Percentiles rank a stretch among this genome's conserved stretches.
These are phyloP conservation scores for Zaprionus taronus DNA, from an alignment of 1,140 invertebrate genomes.

Conservation along the genomic window DNA sequence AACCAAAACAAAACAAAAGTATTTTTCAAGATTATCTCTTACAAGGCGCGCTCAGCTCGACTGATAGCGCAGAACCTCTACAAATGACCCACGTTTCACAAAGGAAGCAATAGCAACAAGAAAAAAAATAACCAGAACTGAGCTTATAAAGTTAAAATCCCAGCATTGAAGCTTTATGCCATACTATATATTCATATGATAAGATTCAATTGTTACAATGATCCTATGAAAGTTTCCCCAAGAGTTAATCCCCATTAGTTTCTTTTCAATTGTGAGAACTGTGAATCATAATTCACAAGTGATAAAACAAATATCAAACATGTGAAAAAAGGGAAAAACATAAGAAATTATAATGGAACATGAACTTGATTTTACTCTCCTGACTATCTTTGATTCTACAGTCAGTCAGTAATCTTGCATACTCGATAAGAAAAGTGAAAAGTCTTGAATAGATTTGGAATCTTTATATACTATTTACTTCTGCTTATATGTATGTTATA, in stretches of 20 bases:
- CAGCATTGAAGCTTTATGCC: neutral
- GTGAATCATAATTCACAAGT: neutral
- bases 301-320: too few species aligned
- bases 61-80: constrained; percentile 30
- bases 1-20: neutral
- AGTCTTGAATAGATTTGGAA: too few species aligned
- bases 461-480: too few species aligned
- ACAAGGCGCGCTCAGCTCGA: neutral
- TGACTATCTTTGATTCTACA: too few species aligned
- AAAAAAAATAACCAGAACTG: constrained; percentile 1
- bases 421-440: too few species aligned
- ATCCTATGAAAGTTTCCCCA: constrained; percentile 16
- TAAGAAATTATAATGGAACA: too few species aligned
- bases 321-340: too few species aligned
- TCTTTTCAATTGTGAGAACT: neutral
- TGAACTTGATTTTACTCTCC: too few species aligned
- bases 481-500: too few species aligned
- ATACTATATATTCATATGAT: neutral
- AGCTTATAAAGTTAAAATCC: neutral
- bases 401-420: too few species aligned
- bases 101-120: neutral
- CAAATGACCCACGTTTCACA: constrained; percentile 43
- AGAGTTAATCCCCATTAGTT: neutral
- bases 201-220: neutral
- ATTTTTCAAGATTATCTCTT: constrained; percentile 9